Evolutionary conservation across 2,888 invertebrate species (phyloP), one percentile per base, ranked within the genome.

Genomic region (Pilophorus perplexus): DNA sequence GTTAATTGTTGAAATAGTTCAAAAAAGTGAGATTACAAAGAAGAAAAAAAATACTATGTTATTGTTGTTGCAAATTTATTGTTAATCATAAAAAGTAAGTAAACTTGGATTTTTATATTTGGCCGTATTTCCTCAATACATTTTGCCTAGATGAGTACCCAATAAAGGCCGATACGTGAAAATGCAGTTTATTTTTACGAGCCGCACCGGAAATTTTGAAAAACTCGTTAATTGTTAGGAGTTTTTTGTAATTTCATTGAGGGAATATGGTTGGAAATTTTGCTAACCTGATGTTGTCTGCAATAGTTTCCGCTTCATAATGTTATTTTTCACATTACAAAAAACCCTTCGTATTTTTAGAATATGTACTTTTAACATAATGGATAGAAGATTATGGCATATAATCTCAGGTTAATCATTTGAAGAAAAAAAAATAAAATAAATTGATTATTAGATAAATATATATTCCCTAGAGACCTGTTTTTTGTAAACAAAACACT

Each of bases 11-110:
- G 62, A 62, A 62, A 25, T 62, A 67, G 57, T 67, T 64, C 57
- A 67, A 64, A 65, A 60, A 65, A 67, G 57, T 64, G 64, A 68
- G 55, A 67, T 40, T 54, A 44, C 57, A 22, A 57, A 20, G 25
- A 48, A 44, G 55, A 52, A 33, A 67, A 67, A 50, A 67, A 60
- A 62, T 59, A 65, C 64, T 69, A 69, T 67, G 69, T 69, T 69
- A 69, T 69, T 69, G 69, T 69, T 69, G 69, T 69, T 69, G 69
- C 69, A 67, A 69, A 66, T 69, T 69, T 69, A 69, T 69, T 69
- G 67, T 69, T 69, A 68, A 69, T 67, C 67, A 65, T 69, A 69
- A 65, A 66, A 69, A 69, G 55, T 67, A 69, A 69, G 65, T 67
- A 69, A 69, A 69, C 67, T 67, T 67, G 66, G 48, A 64, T 67